A percentile compares a stretch with the other conserved stretches of the same genome.
Conservation (phyloP, 1,140 invertebrate genomes). For the Drosophila albomicans region DNA sequence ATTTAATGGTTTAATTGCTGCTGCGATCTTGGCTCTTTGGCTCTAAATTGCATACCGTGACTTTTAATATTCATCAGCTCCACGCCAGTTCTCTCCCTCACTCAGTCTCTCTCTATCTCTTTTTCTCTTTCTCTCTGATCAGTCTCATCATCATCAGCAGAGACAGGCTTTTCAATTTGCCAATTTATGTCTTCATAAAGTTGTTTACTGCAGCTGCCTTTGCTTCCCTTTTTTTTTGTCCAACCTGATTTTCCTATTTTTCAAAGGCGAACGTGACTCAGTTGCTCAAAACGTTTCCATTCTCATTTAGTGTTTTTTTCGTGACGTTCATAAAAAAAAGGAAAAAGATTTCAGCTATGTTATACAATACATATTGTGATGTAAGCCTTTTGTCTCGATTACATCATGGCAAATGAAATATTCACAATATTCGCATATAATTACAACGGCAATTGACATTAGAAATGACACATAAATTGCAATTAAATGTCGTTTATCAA, state of each 20-base stretch:
- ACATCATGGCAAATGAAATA: not conserved
- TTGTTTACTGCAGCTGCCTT: slow-evolving; percentile 22
- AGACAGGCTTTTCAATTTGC: slow-evolving; percentile 74
- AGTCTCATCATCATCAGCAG: slow-evolving; percentile 50
- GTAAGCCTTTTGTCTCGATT: not conserved
- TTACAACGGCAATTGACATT: not conserved
- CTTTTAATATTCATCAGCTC: slow-evolving; percentile 63
- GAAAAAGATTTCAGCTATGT: not conserved
- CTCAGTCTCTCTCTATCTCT: not conserved
- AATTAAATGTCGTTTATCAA: not conserved
- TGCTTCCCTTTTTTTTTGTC: slow-evolving; percentile 2
- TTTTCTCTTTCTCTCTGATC: slow-evolving; percentile 40
- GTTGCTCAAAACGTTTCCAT: slow-evolving; percentile 58
- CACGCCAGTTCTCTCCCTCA: too few relatives aligned
- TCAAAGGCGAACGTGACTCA: slow-evolving; percentile 68
- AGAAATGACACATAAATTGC: not conserved
- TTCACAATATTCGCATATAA: not conserved
- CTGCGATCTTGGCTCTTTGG: slow-evolving; percentile 7
- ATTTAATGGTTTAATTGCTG: slow-evolving; percentile 80
- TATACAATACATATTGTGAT: not conserved
- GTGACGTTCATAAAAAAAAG: not conserved
- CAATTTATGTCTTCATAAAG: slow-evolving; percentile 83
- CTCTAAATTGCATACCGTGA: slow-evolving; percentile 40
- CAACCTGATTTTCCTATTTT: slow-evolving; percentile 30
- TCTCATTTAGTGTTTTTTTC: not conserved